These are phyloP conservation scores for Bujurquina vittata DNA, from an alignment of 2,113 vertebrate genomes.

Conservation along the genomic window DNA sequence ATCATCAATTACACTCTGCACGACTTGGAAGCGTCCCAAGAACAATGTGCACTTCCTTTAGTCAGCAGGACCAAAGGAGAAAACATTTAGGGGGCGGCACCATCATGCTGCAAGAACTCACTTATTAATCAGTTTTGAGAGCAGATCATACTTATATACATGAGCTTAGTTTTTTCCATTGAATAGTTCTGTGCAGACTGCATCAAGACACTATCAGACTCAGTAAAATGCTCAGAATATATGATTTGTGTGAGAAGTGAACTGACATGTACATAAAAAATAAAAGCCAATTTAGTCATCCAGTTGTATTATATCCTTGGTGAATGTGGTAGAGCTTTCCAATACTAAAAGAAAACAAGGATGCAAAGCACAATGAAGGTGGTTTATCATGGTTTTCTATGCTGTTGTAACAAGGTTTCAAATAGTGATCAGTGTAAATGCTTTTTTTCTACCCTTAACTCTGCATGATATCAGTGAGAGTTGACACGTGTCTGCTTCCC, in stretches of 20 bases:
- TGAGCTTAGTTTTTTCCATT: neutral
- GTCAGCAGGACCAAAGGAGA: conserved; percentile 3
- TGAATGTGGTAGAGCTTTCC: neutral
- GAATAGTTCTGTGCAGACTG: neutral
- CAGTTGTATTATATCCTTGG: neutral
- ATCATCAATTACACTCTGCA: conserved; percentile 74
- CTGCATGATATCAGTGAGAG: no score
- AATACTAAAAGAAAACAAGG: neutral
- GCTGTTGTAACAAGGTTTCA: neutral
- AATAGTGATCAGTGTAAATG: no score
- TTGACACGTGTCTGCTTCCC: neutral
- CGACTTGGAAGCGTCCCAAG: conserved; percentile 72
- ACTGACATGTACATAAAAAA: neutral
- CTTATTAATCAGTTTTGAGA: conserved; percentile 12
- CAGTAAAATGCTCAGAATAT: neutral
- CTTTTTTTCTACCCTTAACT: no score
- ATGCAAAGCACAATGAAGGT: neutral
- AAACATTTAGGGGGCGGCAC: conserved; percentile 4
- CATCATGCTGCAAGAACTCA: conserved; percentile 4
- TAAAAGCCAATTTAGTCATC: neutral
- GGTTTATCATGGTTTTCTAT: neutral
- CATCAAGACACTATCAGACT: neutral
- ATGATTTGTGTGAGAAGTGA: neutral
- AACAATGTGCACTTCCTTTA: conserved; percentile 44
- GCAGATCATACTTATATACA: neutral